Evolutionary conservation across 2,797 vertebrate species (phyloP), one percentile per base, ranked within the genome.

Genomic region (Propithecus deckenii): DNA sequence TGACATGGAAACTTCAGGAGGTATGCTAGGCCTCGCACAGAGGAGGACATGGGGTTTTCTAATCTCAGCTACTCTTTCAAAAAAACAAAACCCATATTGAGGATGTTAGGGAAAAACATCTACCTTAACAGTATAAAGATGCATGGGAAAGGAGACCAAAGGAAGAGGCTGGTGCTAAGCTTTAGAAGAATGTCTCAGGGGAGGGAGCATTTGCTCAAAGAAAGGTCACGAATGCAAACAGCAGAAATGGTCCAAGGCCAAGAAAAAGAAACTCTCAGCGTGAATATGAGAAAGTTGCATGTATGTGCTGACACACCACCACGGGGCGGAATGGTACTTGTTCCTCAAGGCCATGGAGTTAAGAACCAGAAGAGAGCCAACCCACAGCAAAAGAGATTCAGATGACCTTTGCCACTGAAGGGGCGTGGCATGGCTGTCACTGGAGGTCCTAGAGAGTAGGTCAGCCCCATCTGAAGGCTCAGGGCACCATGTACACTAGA

Each of bases 151-250:
- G 25, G 43, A 89, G 75, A 89, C n/a, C 71, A 86, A 91, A 84
- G 22, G 48, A 38, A 87, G 74, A 79, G 22, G 55, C 32, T 59
- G 72, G 4, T 48, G 75, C 12, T 59, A 50, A 57, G 35, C 22
- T 89, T 87, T 23, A 91, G 41, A 84, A 78, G 86, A 63, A 81
- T n/a, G 32, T 46, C 71, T 43, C 20, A 50, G 41, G 63, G 89
- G 35, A 67, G 43, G 15, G n/a, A 30, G 83, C 11, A 63, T 71
- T 93, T 93, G n/a, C 74, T 93, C 90, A 91, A 95, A 89, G 32
- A 86, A 80, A 57, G 23, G 57, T 43, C 75, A 95, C 14, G 75
- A 15, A 65, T 13, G 67, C 48, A 69, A 91, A 67, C 23, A 57
- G 80, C 55, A 92, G 75, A 85, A 61, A 75, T 10, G 48, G 67